Evolutionary conservation across 1,140 invertebrate species (phyloP).

Genomic region (Drosophila yakuba): DNA sequence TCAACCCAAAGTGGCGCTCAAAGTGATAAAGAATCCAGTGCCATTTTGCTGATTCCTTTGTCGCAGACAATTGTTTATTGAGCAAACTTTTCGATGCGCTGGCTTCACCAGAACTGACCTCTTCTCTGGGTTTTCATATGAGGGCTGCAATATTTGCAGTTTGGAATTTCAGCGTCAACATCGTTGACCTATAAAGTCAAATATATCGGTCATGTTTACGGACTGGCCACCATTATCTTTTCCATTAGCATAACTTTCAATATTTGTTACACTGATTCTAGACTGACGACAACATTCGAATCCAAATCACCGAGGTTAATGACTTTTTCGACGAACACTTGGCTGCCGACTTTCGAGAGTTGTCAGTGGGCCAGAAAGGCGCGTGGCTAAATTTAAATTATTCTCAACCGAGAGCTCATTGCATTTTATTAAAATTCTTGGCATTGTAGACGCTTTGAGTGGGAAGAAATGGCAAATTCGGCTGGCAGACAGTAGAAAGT

Average conservation of each 20-base stretch:
- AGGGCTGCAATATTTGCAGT: slow-evolving; percentile 28
- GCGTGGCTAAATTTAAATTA: slow-evolving; percentile 61
- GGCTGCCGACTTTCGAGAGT: slow-evolving; percentile 20
- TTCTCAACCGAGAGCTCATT: slow-evolving; percentile 26
- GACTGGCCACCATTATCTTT: slow-evolving; percentile 34
- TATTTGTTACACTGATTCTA: slow-evolving; percentile 51
- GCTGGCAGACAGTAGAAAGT: neutral
- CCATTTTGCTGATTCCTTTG: slow-evolving; percentile 12
- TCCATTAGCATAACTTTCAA: slow-evolving; percentile 48
- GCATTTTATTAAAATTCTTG: slow-evolving; percentile 27
- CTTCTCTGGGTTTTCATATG: slow-evolving; percentile 15
- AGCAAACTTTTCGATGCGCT: slow-evolving; percentile 10
- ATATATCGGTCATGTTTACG: slow-evolving; percentile 45
- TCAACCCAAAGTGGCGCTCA: slow-evolving; percentile 10
- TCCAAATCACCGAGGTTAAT: slow-evolving; percentile 64
- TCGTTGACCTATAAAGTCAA: slow-evolving; percentile 49
- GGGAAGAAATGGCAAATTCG: neutral
- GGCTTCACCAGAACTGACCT: slow-evolving; percentile 35
- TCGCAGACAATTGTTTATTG: slow-evolving; percentile 26
- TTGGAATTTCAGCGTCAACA: slow-evolving; percentile 28
- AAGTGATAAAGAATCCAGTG: slow-evolving; percentile 24
- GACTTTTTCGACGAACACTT: slow-evolving; percentile 48
- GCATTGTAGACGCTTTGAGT: neutral
- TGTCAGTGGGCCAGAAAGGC: slow-evolving; percentile 52
- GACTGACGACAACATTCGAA: slow-evolving; percentile 40